These are phyloP conservation scores for Lepilemur ruficaudatus DNA, from an alignment of 2,797 vertebrate species.

Conservation along the genomic window DNA sequence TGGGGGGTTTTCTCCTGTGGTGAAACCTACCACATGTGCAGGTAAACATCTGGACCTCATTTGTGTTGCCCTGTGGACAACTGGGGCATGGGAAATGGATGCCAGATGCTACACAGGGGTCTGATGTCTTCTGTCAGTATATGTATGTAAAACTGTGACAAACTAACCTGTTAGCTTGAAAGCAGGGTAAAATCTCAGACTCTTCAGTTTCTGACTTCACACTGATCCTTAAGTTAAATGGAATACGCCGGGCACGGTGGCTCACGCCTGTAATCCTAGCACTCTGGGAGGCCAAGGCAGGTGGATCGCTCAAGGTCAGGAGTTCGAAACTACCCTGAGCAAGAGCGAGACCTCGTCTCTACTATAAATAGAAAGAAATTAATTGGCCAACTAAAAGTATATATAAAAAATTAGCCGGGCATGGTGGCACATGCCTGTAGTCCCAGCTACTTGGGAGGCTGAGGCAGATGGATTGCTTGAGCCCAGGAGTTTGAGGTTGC, in stretches of 20 bases:
- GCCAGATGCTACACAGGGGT: not conserved
- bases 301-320: too few relatives aligned
- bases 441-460: too few relatives aligned
- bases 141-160: not conserved
- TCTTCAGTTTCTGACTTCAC: slow-evolving; percentile 12
- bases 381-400: too few relatives aligned
- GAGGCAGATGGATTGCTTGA: too few relatives aligned
- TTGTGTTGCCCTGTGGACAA: not conserved
- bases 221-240: slow-evolving; percentile 34
- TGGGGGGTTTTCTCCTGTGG: not conserved
- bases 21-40: not conserved
- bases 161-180: not conserved
- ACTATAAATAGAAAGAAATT: too few relatives aligned
- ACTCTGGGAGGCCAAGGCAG: too few relatives aligned
- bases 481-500: too few relatives aligned
- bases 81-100: not conserved
- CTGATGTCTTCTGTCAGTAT: not conserved
- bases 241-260: not conserved
- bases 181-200: slow-evolving; percentile 11
- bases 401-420: too few relatives aligned
- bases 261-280: too few relatives aligned
- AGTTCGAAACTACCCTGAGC: too few relatives aligned
- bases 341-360: too few relatives aligned
- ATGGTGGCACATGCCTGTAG: too few relatives aligned
- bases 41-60: slow-evolving; percentile 4